Base-by-base conservation (phyloP, 2,888 invertebrate species). In the Chloromyia formosa region DNA sequence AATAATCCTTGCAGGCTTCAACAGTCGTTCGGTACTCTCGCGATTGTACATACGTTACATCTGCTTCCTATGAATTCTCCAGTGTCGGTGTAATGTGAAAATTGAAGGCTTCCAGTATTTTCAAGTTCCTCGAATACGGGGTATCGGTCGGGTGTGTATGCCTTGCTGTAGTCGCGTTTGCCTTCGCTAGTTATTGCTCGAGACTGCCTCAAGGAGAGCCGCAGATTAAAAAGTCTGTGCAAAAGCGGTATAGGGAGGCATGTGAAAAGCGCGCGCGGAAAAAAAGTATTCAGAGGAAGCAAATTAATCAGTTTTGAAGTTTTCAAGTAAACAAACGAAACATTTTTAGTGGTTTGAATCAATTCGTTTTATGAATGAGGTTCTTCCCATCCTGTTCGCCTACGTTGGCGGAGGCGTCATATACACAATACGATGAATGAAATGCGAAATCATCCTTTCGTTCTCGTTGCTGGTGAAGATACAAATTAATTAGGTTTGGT, bases 281-380 rank as follows among this genome's bases (percentile, higher is more conserved):
- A n/a, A 49, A 49, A 49, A 49, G 2, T 49, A 49, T n/a, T 35
- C 62, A 10, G 1, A 45, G 49, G 66, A 66, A 66, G 45, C 20
- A 66, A 49, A 45, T 66, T 49, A 49, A 66, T 66, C 66, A 66
- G 66, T 49, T 66, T 66, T 66, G 49, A 66, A 66, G 66, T 66
- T 66, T 35, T 45, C 22, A 49, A 49, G 49, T 66, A 66, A 49
- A 66, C 49, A 66, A 66, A 66, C 45, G 66, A 66, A 49, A 49
- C 45, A 49, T 14, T 66, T 62, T 18, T 42, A 23, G 66, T 66
- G 66, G 45, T 66, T 20, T 22, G 66, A 49, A 45, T 35, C 27
- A 35, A 35, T 7, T 35, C 27, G 27, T 66, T 66, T 49, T 14
- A 23, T 66, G 49, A 66, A 66, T 49, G 49, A 22, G 14, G 22